Conservation (phyloP, 1,140 invertebrate species). For the Ganaspis sp. region DNA sequence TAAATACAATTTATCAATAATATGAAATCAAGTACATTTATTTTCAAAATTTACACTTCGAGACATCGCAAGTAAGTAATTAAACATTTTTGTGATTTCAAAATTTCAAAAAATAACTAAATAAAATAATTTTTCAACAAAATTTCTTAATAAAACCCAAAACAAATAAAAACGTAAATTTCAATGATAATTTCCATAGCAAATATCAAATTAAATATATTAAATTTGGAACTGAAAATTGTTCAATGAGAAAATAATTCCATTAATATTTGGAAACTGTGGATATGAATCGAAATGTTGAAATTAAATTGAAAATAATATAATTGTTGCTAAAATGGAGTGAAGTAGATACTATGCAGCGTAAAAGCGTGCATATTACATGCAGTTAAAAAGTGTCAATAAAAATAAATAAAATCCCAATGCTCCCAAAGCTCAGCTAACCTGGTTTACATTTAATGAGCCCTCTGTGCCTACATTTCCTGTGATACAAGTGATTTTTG, state of each 20-base stretch:
- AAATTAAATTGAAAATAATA: background rate
- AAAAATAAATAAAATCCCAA: conserved; percentile 16
- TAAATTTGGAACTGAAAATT: too few relatives aligned
- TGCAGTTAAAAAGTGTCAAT: conserved; percentile 2
- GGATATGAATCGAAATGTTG: background rate
- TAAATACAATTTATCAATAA: too few relatives aligned
- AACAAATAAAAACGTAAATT: too few relatives aligned
- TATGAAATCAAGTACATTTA: too few relatives aligned
- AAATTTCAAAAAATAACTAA: too few relatives aligned
- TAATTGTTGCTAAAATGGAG: conserved; percentile 3
- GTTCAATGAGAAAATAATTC: background rate
- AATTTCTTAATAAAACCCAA: too few relatives aligned
- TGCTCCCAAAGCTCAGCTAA: conserved; percentile 53
- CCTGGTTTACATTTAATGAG: conserved; percentile 67
- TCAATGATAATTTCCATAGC: too few relatives aligned
- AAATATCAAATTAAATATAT: too few relatives aligned
- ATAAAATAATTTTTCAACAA: too few relatives aligned
- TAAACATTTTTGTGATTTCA: too few relatives aligned
- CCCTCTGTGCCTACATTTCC: conserved; percentile 72
- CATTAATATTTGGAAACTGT: background rate
- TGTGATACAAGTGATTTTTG: conserved; percentile 77
- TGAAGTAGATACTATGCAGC: conserved; percentile 1
- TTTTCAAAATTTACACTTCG: too few relatives aligned
- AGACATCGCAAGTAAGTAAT: too few relatives aligned
- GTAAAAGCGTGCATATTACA: background rate